These are phyloP conservation scores for Iguana delicatissima DNA, from an alignment of 2,797 vertebrate genomes.

Conservation along the genomic window DNA sequence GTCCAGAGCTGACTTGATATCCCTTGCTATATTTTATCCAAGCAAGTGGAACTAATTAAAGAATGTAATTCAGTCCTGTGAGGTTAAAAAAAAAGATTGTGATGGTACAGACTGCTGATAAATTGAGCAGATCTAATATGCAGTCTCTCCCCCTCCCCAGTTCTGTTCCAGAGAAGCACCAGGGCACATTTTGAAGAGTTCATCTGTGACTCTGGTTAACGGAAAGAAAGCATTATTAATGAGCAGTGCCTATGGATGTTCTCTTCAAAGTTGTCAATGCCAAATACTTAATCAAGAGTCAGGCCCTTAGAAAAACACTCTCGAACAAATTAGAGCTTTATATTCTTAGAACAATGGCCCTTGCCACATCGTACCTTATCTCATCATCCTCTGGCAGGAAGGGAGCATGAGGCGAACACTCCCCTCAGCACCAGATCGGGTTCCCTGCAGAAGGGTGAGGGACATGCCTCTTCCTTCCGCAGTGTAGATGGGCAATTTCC, in stretches of 20 bases:
- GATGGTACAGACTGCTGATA: slow-evolving; percentile 13
- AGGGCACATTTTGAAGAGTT: neutral
- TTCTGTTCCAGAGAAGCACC: slow-evolving; percentile 1
- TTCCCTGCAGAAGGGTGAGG: too few relatives aligned
- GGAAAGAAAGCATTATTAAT: neutral
- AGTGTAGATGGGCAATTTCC: too few relatives aligned
- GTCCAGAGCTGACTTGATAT: neutral
- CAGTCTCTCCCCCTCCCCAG: neutral
- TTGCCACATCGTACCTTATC: too few relatives aligned
- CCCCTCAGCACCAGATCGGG: too few relatives aligned
- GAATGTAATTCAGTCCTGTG: neutral
- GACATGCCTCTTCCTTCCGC: too few relatives aligned
- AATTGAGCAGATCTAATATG: slow-evolving; percentile 9
- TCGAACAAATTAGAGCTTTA: neutral
- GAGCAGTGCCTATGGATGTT: neutral
- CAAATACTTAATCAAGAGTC: slow-evolving; percentile 5
- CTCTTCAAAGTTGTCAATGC: neutral
- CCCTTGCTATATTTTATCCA: neutral
- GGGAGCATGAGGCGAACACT: too few relatives aligned
- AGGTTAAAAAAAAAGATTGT: neutral
- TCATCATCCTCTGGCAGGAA: too few relatives aligned
- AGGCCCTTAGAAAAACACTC: neutral
- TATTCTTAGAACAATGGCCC: too few relatives aligned
- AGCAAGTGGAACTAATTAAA: slow-evolving; percentile 30
- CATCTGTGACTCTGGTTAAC: neutral